These are phyloP conservation scores for Macrosoma leucophasiata DNA, from an alignment of 2,888 invertebrate species.

Conservation along the genomic window DNA sequence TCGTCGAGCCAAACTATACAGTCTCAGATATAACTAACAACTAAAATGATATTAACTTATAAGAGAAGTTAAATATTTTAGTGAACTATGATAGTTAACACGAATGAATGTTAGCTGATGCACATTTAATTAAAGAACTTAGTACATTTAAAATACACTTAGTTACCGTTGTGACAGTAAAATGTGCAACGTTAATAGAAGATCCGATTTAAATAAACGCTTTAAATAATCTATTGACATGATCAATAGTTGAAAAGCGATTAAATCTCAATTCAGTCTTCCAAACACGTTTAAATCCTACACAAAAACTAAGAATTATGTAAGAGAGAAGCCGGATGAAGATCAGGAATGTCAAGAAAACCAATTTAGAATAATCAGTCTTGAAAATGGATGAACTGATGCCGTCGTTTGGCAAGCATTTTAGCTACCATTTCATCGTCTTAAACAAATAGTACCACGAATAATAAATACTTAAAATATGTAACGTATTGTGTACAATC, in stretches of 20 bases:
- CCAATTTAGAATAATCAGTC: constrained; percentile 74
- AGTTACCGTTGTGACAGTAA: constrained; percentile 2
- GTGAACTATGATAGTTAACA: constrained; percentile 27
- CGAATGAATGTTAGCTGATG: constrained; percentile 7
- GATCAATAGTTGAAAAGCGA: constrained; percentile 62
- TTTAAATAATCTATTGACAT: constrained; percentile 57
- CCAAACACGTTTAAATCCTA: constrained; percentile 38
- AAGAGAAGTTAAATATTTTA: constrained; percentile 59
- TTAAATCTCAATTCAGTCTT: constrained; percentile 48
- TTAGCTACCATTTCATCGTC: constrained; percentile 31
- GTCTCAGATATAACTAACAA: constrained; percentile 32
- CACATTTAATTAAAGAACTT: too few relatives aligned
- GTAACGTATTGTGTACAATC: constrained; percentile 39
- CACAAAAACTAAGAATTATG: too few relatives aligned
- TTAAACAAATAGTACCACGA: constrained; percentile 34
- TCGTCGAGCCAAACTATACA: constrained; percentile 28
- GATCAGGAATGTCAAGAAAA: constrained; percentile 55
- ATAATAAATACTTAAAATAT: constrained; percentile 69
- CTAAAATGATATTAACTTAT: constrained; percentile 62
- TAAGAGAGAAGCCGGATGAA: too few relatives aligned
- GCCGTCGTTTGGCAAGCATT: constrained; percentile 41
- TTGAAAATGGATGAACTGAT: constrained; percentile 58
- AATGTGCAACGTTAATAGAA: constrained; percentile 25
- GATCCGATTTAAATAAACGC: constrained; percentile 33
- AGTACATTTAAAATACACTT: too few relatives aligned